These are phyloP conservation scores for Miltochrista miniata DNA, from an alignment of 2,888 invertebrate species.

Conservation along the genomic window DNA sequence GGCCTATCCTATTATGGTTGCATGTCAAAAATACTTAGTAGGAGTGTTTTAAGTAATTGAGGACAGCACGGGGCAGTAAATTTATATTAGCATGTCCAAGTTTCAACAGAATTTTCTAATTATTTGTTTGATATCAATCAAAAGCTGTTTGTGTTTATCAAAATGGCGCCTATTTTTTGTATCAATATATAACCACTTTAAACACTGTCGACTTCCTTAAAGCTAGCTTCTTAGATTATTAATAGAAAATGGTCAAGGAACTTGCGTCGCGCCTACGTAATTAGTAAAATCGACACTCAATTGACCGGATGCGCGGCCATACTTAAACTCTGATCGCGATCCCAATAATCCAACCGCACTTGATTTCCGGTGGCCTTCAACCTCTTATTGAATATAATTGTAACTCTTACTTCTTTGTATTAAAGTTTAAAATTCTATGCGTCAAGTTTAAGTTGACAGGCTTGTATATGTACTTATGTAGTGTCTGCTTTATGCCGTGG, in stretches of 20 bases:
- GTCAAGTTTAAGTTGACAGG: constrained; percentile 22
- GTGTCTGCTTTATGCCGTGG: constrained; percentile 52
- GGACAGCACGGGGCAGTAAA: constrained; percentile 15
- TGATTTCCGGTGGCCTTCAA: constrained; percentile 42
- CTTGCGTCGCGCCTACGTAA: constrained; percentile 27
- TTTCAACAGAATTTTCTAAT: background rate
- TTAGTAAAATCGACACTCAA: constrained; percentile 48
- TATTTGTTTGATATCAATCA: background rate
- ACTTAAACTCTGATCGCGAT: constrained; percentile 69
- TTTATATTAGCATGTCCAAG: constrained; percentile 11
- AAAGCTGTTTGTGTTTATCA: background rate
- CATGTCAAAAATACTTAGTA: constrained; percentile 32
- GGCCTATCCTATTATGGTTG: constrained; percentile 27
- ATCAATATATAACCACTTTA: background rate
- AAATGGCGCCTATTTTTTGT: background rate
- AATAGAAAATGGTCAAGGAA: constrained; percentile 9
- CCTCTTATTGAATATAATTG: constrained; percentile 16
- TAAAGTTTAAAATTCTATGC: constrained; percentile 40
- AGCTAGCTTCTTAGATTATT: background rate
- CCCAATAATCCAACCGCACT: constrained; percentile 67
- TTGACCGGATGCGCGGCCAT: constrained; percentile 61
- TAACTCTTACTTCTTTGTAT: constrained; percentile 20
- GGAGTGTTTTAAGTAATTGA: constrained; percentile 30
- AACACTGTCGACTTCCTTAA: background rate
- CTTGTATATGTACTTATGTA: constrained; percentile 19